phyloP scores from a whole-genome alignment of 2,797 vertebrate genomes.

The Florisuga fusca region DNA sequence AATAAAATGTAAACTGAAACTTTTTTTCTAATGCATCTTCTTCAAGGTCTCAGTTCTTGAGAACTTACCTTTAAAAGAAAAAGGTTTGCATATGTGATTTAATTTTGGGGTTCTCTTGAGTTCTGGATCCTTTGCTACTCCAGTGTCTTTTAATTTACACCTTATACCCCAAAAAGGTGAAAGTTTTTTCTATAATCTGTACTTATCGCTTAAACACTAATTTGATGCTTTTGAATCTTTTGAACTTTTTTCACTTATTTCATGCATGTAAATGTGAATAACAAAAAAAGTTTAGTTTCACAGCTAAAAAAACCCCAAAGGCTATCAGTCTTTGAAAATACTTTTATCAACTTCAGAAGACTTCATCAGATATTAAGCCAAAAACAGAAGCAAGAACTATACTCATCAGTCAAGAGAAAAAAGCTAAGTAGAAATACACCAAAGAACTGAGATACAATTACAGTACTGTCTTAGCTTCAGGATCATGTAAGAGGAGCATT shows the following conservation, averaged over 20 bases:
- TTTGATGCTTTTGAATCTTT: background rate
- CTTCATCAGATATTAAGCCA: background rate
- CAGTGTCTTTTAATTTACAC: background rate
- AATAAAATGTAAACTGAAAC: background rate
- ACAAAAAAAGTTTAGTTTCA: background rate
- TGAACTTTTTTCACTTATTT: background rate
- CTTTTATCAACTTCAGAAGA: background rate
- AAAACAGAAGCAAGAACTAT: background rate
- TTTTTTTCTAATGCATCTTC: background rate
- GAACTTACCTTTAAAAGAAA: background rate
- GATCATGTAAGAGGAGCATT: background rate
- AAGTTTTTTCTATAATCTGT: background rate
- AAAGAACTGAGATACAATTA: background rate
- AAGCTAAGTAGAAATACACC: background rate
- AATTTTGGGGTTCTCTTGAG: background rate
- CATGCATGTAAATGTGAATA: background rate
- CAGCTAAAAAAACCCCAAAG: background rate
- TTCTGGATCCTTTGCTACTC: background rate
- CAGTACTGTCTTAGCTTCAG: background rate
- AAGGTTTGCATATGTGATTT: background rate
- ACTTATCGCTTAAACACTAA: background rate
- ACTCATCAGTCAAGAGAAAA: background rate
- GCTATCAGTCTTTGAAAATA: background rate
- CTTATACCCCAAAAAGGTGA: background rate
- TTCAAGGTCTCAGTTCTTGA: background rate